Base-by-base conservation (phyloP, 2,797 vertebrate species). In the Cephalopachus bancanus region DNA sequence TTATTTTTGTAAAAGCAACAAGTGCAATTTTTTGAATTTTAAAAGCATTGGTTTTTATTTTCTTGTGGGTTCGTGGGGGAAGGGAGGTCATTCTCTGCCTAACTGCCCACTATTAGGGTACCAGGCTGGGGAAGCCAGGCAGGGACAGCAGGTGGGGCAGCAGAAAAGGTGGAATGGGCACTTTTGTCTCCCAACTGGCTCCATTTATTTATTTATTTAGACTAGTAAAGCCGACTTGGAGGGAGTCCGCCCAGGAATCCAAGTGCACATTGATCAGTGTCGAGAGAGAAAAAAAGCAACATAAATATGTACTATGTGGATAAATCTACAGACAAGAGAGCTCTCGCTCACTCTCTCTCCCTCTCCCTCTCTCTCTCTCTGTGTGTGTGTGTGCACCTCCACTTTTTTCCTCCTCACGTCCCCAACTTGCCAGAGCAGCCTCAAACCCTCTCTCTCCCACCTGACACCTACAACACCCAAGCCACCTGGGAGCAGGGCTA, bases 201-300 rank as follows among this genome's bases (percentile, higher is more conserved):
- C 74, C 69, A 86, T 95, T 97, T 98, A 98, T 97, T 97, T 97
- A 97, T 98, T 97, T 97, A 97, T 97, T 97, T 96, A 92, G 93
- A 93, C 93, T 90, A 80, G 92, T 94, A 96, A 97, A 97, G 81
- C 90, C 12, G 81, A 87, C 83, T 96, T 95, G 96, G 94, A 96
- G 96, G 89, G 95, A 96, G 95, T 92, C 95, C 72, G 91, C 89
- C 86, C 93, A 78, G 95, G 72, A 49, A 93, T 94, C 83, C 59
- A 89, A 97, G 89, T 93, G 93, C 67, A 74, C 91, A 97, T 96
- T 97, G 96, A 98, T 97, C 96, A 97, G 87, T 97, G 97, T 97
- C 93, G 94, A 96, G 95, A 95, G 97, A 71, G n/a, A n/a, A 89
- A 92, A 97, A 96, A 87, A 80, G 97, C 97, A 85, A 96, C 96